These are phyloP conservation scores for Acropternis orthonyx DNA, from an alignment of 2,797 vertebrate genomes.

Conservation along the genomic window DNA sequence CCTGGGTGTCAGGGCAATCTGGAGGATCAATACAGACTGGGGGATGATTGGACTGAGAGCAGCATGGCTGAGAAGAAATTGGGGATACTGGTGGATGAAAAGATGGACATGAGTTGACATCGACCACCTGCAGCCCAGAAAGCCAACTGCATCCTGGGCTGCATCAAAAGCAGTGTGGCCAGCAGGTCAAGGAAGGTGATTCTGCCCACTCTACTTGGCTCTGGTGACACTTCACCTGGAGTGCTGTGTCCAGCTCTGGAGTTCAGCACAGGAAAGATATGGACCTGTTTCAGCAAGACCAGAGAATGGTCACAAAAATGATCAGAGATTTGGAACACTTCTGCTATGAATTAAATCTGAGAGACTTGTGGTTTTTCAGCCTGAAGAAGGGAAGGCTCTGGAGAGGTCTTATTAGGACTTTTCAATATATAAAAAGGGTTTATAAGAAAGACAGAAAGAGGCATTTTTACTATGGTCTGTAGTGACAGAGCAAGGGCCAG, in stretches of 20 bases:
- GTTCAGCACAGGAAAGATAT: not conserved
- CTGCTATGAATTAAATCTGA: not conserved
- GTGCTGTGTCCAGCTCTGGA: not conserved
- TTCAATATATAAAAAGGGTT: not conserved
- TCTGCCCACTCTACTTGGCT: not conserved
- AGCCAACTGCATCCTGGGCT: not conserved
- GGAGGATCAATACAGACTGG: not conserved
- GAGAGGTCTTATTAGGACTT: not conserved
- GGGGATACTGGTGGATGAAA: not conserved
- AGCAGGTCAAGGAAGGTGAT: not conserved
- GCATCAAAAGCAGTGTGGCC: not conserved
- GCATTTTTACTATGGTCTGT: not conserved
- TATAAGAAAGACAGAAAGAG: not conserved
- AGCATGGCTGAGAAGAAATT: not conserved
- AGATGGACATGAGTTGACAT: not conserved
- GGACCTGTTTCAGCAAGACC: accelerated
- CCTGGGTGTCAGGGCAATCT: not conserved
- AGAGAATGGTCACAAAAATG: not conserved
- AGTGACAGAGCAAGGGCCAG: not conserved
- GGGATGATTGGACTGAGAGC: not conserved
- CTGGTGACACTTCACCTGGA: accelerated
- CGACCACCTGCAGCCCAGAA: not conserved
- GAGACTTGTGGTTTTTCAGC: not conserved
- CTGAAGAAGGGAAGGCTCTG: not conserved
- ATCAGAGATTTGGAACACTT: not conserved